Evolutionary conservation across 2,888 invertebrate genomes (phyloP), one percentile per base, ranked within the genome.

Genomic region (Orchesellides sinensis): DNA sequence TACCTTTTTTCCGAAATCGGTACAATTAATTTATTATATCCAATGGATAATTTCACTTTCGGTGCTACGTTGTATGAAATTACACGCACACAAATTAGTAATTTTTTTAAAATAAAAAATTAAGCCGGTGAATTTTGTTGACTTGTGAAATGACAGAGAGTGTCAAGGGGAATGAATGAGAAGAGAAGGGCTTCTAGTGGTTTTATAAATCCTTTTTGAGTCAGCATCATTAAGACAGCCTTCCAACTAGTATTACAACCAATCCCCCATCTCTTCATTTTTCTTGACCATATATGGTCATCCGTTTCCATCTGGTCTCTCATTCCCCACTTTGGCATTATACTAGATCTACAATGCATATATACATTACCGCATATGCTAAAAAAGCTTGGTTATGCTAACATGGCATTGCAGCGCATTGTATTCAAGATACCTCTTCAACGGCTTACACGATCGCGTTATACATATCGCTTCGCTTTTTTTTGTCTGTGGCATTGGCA

Each of bases 221-320:
- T 79, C 70, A 79, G 79, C 70, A 70, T 79, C 79, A 65, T 27
- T 40, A 29, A 70, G 70, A 70, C 78, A 70, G 49, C 79, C 70
- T 79, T 69, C 79, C 40, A 70, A 61, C 63, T 63, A 45, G 29
- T 54, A 35, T 25, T 79, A 17, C 77, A 77, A 52, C 83, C 83
- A 83, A 83, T 83, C 83, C 83, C 83, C 77, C 61, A 70, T 65
- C 75, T 70, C 70, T 65, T 72, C 70, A 70, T 72, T 83, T 77
- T 75, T 83, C 63, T 77, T 83, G 77, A 70, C 83, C 83, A 77
- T 83, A 83, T 83, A 83, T 83, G 83, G 83, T 83, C 83, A 83
- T 72, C n/a, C 83, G 70, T 72, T 83, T 83, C 63, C 69, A 75
- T 70, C 70, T 70, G 61, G 70, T 79, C 66, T 79, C 56, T 70